Base-by-base conservation (phyloP, 2,113 vertebrate genomes). In the Micronycteris hirsuta region DNA sequence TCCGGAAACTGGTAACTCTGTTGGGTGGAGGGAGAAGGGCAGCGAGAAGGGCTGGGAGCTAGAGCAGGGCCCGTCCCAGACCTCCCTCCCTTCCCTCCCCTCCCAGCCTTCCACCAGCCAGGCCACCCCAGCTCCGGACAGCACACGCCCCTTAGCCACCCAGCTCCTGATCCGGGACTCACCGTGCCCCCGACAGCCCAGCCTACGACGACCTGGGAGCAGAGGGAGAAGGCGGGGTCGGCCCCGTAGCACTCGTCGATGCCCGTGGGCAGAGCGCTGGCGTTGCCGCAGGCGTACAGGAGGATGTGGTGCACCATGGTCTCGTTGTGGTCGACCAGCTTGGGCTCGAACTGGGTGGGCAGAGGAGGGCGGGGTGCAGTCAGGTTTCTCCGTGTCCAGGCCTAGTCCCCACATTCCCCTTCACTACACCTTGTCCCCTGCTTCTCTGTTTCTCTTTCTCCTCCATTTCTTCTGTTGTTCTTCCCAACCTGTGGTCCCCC, bases 151-250 rank as follows among this genome's bases (percentile, higher is more conserved):
- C 28, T 12, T 43, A 70, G 43, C 41, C 38, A 20, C 19, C 3
- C 16, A 43, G 8, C 56, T 58, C 52, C 15, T 49, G 65, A 24
- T 19, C 33, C 45, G 4, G 49, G 68, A 97, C 98, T 99, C 86
- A 99, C 99, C 95, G 96, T 96, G 98, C 98, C 99, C 81, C 99
- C 99, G 0, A 99, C 92, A 56, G 94, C 99, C 99, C 99, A 99
- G 49, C 98, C 98, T n/a, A 97, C 96, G 71, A 99, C 38, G 47
- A 98, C 96, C n/a, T 95, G 94, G 2, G 98, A 97, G 96, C 99
- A 99, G 22, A 95, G 16, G 3, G 97, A 80, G 81, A 93, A 97
- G 12, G 63, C n/a, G 0, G 95, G 65, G 8, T 98, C 95, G 0
- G 80, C 84, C n/a, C 96, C 97, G 16, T 98, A 99, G 97, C 99